Percentiles rank a stretch among this genome's conserved stretches.
phyloP scores from a whole-genome alignment of 2,113 vertebrate species.

The Willisornis vidua region DNA sequence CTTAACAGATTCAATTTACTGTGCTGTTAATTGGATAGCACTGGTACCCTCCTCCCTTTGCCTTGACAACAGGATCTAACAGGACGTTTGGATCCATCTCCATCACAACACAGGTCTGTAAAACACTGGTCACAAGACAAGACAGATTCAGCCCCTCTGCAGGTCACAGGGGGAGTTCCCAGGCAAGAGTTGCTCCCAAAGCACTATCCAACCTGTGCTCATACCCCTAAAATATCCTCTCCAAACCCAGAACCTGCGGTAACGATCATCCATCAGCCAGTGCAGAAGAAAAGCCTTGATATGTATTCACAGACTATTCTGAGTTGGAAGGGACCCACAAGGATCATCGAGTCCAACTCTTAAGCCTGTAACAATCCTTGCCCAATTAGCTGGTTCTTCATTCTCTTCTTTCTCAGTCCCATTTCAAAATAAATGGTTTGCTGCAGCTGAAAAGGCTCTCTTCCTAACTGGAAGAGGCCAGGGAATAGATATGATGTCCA shows the following conservation, averaged over 20 bases:
- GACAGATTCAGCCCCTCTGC: neutral
- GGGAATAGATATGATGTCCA: neutral
- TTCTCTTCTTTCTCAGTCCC: neutral
- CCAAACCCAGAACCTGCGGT: neutral
- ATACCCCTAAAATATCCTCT: neutral
- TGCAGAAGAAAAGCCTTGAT: accelerated
- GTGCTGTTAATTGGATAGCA: neutral
- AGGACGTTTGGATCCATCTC: neutral
- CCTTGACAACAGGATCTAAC: neutral
- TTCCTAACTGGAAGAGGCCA: neutral
- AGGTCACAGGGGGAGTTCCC: neutral
- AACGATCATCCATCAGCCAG: accelerated
- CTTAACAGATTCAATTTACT: conserved; percentile 3
- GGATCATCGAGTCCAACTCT: too few relatives aligned
- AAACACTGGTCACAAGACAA: neutral
- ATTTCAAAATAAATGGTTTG: neutral
- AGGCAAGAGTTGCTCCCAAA: neutral
- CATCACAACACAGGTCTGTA: neutral
- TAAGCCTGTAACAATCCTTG: neutral
- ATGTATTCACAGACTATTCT: too few relatives aligned
- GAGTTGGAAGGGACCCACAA: too few relatives aligned
- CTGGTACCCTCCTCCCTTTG: neutral
- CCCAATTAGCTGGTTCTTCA: neutral
- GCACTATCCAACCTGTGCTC: neutral
- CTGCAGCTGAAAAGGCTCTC: neutral